Evolutionary conservation across 2,888 invertebrate species (phyloP).

Genomic region (Leptarthrus brevirostris): DNA sequence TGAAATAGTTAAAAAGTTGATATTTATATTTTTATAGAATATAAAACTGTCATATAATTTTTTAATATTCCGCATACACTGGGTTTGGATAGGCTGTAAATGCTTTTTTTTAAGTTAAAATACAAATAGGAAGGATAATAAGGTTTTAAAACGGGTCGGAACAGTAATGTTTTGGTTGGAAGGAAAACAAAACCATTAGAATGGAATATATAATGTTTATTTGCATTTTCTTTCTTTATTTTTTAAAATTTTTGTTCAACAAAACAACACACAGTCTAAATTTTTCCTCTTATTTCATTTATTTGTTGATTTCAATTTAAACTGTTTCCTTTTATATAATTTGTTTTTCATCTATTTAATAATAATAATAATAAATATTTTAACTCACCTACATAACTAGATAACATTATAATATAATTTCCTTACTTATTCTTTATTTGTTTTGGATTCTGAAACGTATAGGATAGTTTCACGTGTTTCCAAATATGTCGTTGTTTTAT

Average conservation of each 20-base stretch:
- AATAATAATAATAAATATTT: slow-evolving; percentile 58
- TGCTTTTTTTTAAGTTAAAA: too few species aligned
- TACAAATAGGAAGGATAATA: too few species aligned
- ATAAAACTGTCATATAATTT: too few species aligned
- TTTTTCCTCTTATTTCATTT: slow-evolving; percentile 57
- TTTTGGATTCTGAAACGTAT: slow-evolving; percentile 56
- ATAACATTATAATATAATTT: slow-evolving; percentile 63
- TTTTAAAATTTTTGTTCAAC: slow-evolving; percentile 54
- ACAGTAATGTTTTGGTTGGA: too few species aligned
- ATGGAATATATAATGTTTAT: slow-evolving; percentile 56
- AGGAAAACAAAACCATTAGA: slow-evolving; percentile 48
- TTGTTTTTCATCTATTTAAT: slow-evolving; percentile 57
- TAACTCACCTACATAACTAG: slow-evolving; percentile 67
- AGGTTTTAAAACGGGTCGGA: too few species aligned
- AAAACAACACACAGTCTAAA: slow-evolving; percentile 65
- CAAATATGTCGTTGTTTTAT: slow-evolving; percentile 54
- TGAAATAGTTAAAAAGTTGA: too few species aligned
- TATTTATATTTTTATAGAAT: too few species aligned
- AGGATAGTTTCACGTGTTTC: slow-evolving; percentile 56
- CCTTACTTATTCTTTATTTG: slow-evolving; percentile 57
- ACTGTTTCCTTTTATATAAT: slow-evolving; percentile 58
- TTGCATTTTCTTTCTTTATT: slow-evolving; percentile 52
- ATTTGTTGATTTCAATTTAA: slow-evolving; percentile 59
- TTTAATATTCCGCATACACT: too few species aligned
- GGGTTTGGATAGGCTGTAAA: too few species aligned